A percentile compares a stretch with the other conserved stretches of the same genome.
phyloP scores from a whole-genome alignment of 30 jellyfish, hydroid and myxozoan species.

The Cassiopea xamachana region DNA sequence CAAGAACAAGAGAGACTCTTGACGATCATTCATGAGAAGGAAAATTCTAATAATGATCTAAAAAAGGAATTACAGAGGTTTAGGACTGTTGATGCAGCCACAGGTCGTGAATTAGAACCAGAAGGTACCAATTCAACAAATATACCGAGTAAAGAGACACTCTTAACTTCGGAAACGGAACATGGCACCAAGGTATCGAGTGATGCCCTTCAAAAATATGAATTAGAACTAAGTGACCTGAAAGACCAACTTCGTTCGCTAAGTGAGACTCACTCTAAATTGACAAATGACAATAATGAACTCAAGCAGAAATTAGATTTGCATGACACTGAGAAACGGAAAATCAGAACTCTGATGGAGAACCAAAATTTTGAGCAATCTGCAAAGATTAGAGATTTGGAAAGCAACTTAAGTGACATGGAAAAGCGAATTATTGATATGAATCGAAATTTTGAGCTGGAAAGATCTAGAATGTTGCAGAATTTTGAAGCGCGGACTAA shows the following conservation, averaged over 20 bases:
- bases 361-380: constrained; percentile 39
- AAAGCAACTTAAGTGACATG: constrained; percentile 41
- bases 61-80: constrained; percentile 6
- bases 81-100: not conserved
- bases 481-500: constrained; percentile 60
- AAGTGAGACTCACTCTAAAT: constrained; percentile 15
- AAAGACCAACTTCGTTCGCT: constrained; percentile 14
- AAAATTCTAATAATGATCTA: constrained; percentile 6
- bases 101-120: not conserved
- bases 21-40: constrained; percentile 76
- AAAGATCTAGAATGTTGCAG: constrained; percentile 53
- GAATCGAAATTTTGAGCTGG: constrained; percentile 58
- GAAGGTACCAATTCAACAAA: not conserved
- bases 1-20: constrained; percentile 78
- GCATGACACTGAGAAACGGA: constrained; percentile 49
- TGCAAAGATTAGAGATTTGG: constrained; percentile 29
- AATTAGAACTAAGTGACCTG: constrained; percentile 3
- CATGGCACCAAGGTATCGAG: not conserved
- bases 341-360: constrained; percentile 47
- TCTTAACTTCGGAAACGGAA: not conserved
- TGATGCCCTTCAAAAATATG: constrained; percentile 3
- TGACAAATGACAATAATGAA: constrained; percentile 32
- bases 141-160: not conserved
- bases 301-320: constrained; percentile 57
- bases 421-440: constrained; percentile 54